Conservation (phyloP, 35 echinoderm and acorn worm genomes). For the Lytechinus variegatus region DNA sequence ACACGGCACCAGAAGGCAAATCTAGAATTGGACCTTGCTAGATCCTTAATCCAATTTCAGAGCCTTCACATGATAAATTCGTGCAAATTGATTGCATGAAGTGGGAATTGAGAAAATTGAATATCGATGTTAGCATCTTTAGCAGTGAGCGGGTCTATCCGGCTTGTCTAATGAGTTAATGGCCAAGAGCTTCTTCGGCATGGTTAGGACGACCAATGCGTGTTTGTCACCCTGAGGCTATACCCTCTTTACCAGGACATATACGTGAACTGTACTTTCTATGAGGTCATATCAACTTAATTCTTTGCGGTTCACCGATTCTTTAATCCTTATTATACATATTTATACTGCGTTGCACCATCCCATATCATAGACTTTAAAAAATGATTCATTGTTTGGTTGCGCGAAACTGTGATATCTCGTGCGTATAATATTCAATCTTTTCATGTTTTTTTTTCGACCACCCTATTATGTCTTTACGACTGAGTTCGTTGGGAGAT, state of each 20-base stretch:
- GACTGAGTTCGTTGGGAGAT: too few relatives aligned
- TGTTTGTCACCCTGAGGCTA: slow-evolving; percentile 30
- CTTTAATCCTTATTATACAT: neutral
- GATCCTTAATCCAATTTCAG: slow-evolving; percentile 1
- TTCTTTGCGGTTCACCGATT: neutral
- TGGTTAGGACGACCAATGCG: neutral
- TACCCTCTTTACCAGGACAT: neutral
- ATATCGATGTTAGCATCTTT: slow-evolving; percentile 42
- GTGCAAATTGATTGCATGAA: slow-evolving; percentile 45
- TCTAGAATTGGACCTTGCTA: neutral
- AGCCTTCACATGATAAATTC: slow-evolving; percentile 35
- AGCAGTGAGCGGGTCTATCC: neutral
- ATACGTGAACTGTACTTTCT: neutral
- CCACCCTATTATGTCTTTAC: neutral
- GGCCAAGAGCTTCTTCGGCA: neutral
- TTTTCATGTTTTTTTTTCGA: neutral
- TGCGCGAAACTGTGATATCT: neutral
- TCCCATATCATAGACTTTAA: neutral
- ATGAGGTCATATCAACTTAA: slow-evolving; percentile 3
- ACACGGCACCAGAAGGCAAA: neutral
- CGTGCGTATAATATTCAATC: neutral
- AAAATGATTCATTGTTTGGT: neutral
- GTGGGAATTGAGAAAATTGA: slow-evolving; percentile 35
- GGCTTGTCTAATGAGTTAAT: slow-evolving; percentile 26
- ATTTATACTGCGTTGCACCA: neutral